Evolutionary conservation across 2,113 vertebrate genomes (phyloP).

Genomic region (Pseudolaguvia tuberculata): DNA sequence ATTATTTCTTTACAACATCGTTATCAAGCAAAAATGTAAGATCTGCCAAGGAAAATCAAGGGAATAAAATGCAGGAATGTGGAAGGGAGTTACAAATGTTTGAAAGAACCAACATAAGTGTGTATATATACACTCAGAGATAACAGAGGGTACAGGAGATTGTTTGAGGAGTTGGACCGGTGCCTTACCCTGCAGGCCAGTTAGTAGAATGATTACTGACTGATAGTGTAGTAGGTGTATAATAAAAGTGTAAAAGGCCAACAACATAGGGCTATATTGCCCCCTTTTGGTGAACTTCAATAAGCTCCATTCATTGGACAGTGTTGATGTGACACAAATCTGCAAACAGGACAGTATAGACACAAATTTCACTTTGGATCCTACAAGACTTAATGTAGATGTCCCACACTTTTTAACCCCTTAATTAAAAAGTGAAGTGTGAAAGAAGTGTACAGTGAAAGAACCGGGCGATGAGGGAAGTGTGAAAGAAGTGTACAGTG

Average conservation of each 20-base stretch:
- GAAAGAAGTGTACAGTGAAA: not conserved
- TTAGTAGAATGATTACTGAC: constrained; percentile 36
- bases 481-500: too few relatives aligned
- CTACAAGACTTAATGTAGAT: too few relatives aligned
- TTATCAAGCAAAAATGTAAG: constrained; percentile 1
- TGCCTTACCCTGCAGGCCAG: constrained; percentile 41
- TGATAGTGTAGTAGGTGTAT: too few relatives aligned
- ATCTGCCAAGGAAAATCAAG: constrained; percentile 17
- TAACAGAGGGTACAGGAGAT: constrained; percentile 33
- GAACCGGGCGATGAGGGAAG: too few relatives aligned
- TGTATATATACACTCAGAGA: constrained; percentile 11
- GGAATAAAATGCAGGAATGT: not conserved
- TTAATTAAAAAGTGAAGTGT: too few relatives aligned
- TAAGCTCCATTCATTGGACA: too few relatives aligned
- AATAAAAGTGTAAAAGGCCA: too few relatives aligned
- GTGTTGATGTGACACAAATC: not conserved
- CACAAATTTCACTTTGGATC: not conserved
- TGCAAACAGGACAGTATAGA: not conserved
- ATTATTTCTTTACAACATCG: not conserved
- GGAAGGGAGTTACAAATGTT: constrained; percentile 17
- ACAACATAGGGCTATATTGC: constrained; percentile 10
- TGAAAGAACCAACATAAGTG: not conserved
- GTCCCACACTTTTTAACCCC: too few relatives aligned
- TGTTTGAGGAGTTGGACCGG: constrained; percentile 32
- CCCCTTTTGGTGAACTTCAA: constrained; percentile 25